phyloP scores from a whole-genome alignment of 1,140 invertebrate genomes.

The Pectinophora gossypiella region DNA sequence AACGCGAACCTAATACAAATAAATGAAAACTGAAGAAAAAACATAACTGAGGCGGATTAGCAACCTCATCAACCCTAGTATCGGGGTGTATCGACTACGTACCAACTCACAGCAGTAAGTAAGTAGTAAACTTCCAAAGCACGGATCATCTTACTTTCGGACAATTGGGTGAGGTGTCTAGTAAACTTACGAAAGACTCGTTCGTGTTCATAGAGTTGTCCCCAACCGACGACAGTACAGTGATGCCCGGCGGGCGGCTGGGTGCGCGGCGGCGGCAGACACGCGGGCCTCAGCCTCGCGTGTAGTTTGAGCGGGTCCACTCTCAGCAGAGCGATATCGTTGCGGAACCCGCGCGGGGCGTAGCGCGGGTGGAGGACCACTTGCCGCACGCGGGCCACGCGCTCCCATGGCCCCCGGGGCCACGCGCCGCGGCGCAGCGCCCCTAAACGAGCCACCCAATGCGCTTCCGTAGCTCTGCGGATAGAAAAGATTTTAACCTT shows the following conservation, averaged over 20 bases:
- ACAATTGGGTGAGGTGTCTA: too few relatives aligned
- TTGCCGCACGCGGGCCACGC: constrained; percentile 77
- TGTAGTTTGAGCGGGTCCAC: constrained; percentile 81
- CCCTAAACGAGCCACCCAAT: constrained; percentile 88
- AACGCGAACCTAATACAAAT: too few relatives aligned
- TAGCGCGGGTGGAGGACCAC: constrained; percentile 86
- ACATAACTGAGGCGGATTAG: too few relatives aligned
- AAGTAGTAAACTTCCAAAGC: too few relatives aligned
- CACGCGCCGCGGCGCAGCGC: constrained; percentile 82
- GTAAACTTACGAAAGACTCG: constrained; percentile 85
- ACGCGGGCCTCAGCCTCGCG: constrained; percentile 86
- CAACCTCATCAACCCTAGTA: too few relatives aligned
- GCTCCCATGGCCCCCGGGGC: constrained; percentile 85
- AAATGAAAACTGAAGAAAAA: too few relatives aligned
- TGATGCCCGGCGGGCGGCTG: constrained; percentile 78
- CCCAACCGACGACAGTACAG: constrained; percentile 90
- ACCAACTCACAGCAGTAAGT: too few relatives aligned
- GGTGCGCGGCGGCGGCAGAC: constrained; percentile 76
- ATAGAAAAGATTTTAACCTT: too few relatives aligned
- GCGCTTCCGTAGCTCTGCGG: constrained; percentile 81
- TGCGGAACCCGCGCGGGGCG: constrained; percentile 85
- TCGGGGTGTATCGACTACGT: too few relatives aligned
- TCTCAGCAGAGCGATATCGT: constrained; percentile 85
- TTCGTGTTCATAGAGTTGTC: constrained; percentile 87
- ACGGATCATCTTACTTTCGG: too few relatives aligned